Base-by-base conservation (phyloP, 2,888 invertebrate genomes). In the Helicoverpa assulta region DNA sequence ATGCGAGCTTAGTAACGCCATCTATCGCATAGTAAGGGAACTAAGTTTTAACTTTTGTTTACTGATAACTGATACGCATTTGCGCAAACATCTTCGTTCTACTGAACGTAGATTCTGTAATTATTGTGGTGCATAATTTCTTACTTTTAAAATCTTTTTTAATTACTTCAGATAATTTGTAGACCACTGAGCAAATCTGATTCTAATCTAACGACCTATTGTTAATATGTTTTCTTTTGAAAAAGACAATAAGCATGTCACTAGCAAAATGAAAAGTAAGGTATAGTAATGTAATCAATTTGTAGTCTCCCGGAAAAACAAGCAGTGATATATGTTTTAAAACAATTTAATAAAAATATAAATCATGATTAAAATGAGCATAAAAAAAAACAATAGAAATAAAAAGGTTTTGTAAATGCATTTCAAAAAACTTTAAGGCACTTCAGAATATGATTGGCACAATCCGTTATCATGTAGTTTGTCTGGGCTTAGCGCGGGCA, bases 401-500 rank as follows among this genome's bases (percentile, higher is more conserved):
- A 51, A 10, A 51, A 10, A 26, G 56, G 55, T 50, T 19, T 64
- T 54, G 14, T 79, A 77, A 71, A 77, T 73, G 64, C 50, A 47
- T 50, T 56, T 50, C 8, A 51, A 21, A 69, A 51, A 77, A 66
- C 18, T 8, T 19, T 63, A 60, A 56, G 69, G 69, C 69, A 62
- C 55, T 33, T 55, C 5, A 51, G 52, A 47, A 51, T 14, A 47
- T 54, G 0, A 19, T 56, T 54, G 21, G 43, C 29, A 61, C 16
- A 26, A 40, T 10, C 6, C 59, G 18, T 10, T 10, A 54, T 59
- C 0, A 21, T 29, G 14, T 62, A 14, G 4, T 19, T 5, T 51
- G 12, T 63, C 2, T 16, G 8, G 54, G 7, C 61, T 73, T 97
- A 98, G 86, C 99, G 97, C 12, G 99, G 99, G 86, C 99, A 99